These are phyloP conservation scores for Tolypeutes matacus DNA, from an alignment of 2,797 vertebrate species.

Conservation along the genomic window DNA sequence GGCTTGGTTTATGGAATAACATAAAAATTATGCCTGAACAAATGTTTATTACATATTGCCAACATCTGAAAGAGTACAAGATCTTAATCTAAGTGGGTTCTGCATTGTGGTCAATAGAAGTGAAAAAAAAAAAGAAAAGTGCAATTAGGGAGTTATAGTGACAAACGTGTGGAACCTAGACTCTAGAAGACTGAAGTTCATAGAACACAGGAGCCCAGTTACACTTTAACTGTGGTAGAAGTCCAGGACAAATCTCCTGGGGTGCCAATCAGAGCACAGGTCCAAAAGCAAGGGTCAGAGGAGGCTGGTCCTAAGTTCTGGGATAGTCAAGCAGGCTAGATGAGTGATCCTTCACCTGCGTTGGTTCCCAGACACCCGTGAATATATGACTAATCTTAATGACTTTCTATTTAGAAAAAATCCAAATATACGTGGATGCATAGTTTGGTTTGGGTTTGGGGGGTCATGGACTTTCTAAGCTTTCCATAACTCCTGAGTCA, in stretches of 20 bases:
- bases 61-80: not conserved
- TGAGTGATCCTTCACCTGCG: not conserved
- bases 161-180: not conserved
- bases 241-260: not conserved
- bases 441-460: not conserved
- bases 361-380: not conserved
- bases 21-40: slow-evolving; percentile 17
- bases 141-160: not conserved
- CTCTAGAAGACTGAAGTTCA: not conserved
- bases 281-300: too few species aligned
- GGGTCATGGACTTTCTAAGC: not conserved
- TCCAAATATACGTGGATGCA: not conserved
- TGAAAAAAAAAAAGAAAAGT: not conserved
- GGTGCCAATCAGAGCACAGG: not conserved
- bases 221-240: not conserved
- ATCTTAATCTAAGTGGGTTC: not conserved
- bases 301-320: not conserved
- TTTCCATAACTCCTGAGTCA: not conserved
- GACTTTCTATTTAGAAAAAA: not conserved
- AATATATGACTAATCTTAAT: not conserved
- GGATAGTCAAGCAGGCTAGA: not conserved
- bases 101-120: not conserved
- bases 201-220: too few species aligned
- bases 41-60: not conserved
- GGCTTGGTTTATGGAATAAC: not conserved